Conservation (phyloP, 2,113 vertebrate genomes). For the Esox niger region DNA sequence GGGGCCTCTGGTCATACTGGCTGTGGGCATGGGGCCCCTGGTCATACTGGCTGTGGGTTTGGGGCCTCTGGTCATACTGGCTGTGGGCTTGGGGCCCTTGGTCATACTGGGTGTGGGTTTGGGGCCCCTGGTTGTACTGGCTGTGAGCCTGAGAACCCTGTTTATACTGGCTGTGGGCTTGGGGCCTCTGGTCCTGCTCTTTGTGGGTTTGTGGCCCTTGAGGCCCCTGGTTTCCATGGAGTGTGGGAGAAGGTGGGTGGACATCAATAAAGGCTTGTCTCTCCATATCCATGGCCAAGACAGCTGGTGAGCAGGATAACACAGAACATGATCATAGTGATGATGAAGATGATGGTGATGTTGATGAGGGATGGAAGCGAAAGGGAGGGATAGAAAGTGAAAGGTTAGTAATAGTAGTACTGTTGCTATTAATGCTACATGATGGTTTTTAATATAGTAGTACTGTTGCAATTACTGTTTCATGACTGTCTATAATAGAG, state of each 20-base stretch:
- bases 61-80: background rate
- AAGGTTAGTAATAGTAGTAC: background rate
- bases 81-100: no score
- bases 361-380: background rate
- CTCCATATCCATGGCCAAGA: conserved; percentile 60
- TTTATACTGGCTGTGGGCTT: background rate
- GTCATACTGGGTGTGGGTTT: background rate
- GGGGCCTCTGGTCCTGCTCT: background rate
- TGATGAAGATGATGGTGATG: background rate
- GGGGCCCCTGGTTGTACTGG: background rate
- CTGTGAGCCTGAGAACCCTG: background rate
- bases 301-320: conserved; percentile 52
- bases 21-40: no score
- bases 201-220: conserved; percentile 1
- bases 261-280: conserved; percentile 46
- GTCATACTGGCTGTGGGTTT: background rate
- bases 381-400: background rate
- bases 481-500: background rate
- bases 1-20: no score
- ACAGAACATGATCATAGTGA: background rate
- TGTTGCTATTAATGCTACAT: background rate
- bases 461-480: background rate
- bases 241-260: conserved; percentile 50
- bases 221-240: conserved; percentile 22
- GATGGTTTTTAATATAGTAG: background rate